Base-by-base conservation (phyloP, 2,797 vertebrate genomes). In the Hephaestus fuliginosus region DNA sequence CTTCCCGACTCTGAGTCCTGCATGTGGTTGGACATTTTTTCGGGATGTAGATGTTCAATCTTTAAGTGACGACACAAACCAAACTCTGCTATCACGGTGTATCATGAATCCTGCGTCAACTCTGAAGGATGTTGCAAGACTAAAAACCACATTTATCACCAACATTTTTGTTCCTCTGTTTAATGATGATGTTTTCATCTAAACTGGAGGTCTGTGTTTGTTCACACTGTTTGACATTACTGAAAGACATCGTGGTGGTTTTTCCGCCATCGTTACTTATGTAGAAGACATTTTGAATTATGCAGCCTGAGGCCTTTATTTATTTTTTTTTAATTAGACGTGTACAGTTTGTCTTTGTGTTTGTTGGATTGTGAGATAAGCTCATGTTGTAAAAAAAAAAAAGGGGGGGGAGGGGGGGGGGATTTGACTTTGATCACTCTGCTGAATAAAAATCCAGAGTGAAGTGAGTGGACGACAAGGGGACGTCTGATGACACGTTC, bases 351-450 rank as follows among this genome's bases (percentile, higher is more conserved):
- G 46, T 71, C 22, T 68, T 58, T 44, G 48, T n/a, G 43, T n/a
- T 41, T 12, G n/a, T 52, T 44, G 46, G 73, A 55, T 72, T 44
- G 62, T 72, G 30, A 39, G 78, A 82, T 78, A 72, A 66, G 74
- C 81, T 74, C 52, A 0, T 66, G 65, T 13, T 72, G 52, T 62
- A 84, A 64, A 36, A 25, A n/a, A n/a, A n/a, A n/a, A n/a, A n/a
- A n/a, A n/a, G n/a, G n/a, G n/a, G n/a, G n/a, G n/a, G n/a, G n/a
- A n/a, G n/a, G n/a, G n/a, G n/a, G n/a, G n/a, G 61, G n/a, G 30
- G 65, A 44, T 39, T 22, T 3, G 36, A 58, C 81, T 89, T 83
- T 85, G 85, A 89, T 85, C 77, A 68, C 18, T 4, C 33, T 1
- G 0, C 13, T 63, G n/a, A 10, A 33, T n/a, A n/a, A n/a, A n/a